These are phyloP conservation scores for Ormyrus nitidulus DNA, from an alignment of 2,888 invertebrate genomes.

Conservation along the genomic window DNA sequence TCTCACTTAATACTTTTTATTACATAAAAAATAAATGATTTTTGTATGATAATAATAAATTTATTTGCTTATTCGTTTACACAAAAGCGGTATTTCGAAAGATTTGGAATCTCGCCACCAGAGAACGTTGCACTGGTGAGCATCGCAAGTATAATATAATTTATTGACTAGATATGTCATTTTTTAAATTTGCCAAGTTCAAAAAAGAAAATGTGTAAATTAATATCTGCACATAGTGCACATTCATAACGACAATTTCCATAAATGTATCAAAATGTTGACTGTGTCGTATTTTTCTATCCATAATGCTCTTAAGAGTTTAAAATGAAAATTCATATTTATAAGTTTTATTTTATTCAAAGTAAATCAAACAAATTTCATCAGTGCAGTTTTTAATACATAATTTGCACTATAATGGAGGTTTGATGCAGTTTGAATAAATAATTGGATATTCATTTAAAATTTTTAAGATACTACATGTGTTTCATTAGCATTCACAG, in stretches of 20 bases:
- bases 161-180: constrained; percentile 46
- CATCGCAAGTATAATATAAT: constrained; percentile 41
- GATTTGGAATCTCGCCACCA: constrained; percentile 48
- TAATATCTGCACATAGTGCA: constrained; percentile 21
- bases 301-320: not conserved
- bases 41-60: constrained; percentile 23
- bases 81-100: constrained; percentile 46
- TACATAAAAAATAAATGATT: too few relatives aligned
- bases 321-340: too few relatives aligned
- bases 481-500: too few relatives aligned
- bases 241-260: constrained; percentile 42
- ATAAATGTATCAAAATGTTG: not conserved
- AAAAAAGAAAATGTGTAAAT: constrained; percentile 33
- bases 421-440: too few relatives aligned
- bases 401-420: too few relatives aligned
- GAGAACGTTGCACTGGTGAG: constrained; percentile 52
- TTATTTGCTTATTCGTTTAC: constrained; percentile 44
- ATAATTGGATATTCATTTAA: too few relatives aligned
- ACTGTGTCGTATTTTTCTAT: not conserved
- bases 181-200: constrained; percentile 45
- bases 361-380: too few relatives aligned
- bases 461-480: too few relatives aligned
- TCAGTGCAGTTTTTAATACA: too few relatives aligned
- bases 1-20: too few relatives aligned
- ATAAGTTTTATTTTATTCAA: too few relatives aligned